A percentile compares a stretch with the other conserved stretches of the same genome.
Conservation (phyloP, 2,888 invertebrate genomes). For the Lamellibrachia columna region DNA sequence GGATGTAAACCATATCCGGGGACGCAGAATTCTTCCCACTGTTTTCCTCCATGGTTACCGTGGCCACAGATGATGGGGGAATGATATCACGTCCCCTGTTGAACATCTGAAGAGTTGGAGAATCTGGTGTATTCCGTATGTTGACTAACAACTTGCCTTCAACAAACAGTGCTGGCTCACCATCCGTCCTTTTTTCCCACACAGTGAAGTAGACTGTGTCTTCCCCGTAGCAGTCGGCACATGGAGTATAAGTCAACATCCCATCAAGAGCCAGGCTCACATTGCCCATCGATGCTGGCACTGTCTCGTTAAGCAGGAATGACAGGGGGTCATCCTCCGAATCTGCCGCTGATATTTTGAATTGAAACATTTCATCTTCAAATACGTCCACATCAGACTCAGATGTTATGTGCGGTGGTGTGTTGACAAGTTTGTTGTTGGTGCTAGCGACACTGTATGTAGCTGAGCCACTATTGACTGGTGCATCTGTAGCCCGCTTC, state of each 20-base stretch:
- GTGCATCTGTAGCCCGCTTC: neutral
- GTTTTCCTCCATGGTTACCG: neutral
- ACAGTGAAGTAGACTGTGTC: neutral
- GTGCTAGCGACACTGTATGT: neutral
- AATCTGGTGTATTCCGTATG: neutral
- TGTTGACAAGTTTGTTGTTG: neutral
- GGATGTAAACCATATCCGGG: neutral
- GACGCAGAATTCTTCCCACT: neutral
- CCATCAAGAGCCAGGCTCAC: neutral
- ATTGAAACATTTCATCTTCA: neutral
- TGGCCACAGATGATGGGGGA: neutral
- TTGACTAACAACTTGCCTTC: neutral
- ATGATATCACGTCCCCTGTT: neutral
- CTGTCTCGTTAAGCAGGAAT: neutral
- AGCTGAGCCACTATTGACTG: neutral
- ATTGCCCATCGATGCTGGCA: neutral
- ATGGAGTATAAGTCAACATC: neutral
- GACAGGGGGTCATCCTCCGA: neutral
- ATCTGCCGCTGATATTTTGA: neutral
- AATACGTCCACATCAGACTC: neutral
- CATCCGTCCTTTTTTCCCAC: neutral
- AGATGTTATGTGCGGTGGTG: neutral
- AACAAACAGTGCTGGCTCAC: neutral
- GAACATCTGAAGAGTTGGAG: neutral
- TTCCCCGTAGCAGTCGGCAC: constrained; percentile 10